These are phyloP conservation scores for Tortricodes alternella DNA, from an alignment of 2,888 invertebrate genomes.

Conservation along the genomic window DNA sequence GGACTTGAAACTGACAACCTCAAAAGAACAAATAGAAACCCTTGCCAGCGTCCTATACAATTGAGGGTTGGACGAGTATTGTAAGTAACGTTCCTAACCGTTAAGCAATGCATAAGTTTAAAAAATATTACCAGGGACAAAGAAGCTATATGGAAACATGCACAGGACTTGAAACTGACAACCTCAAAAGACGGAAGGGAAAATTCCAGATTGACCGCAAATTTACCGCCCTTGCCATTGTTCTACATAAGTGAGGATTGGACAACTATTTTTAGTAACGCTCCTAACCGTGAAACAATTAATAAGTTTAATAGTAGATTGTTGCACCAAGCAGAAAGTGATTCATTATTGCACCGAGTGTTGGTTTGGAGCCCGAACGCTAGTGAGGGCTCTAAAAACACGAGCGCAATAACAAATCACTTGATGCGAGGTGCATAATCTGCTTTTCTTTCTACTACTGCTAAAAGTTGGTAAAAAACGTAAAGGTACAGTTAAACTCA, in stretches of 20 bases:
- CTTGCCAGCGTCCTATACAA: not conserved
- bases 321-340: too few species aligned
- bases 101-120: not conserved
- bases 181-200: not conserved
- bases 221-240: not conserved
- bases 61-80: not conserved
- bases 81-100: not conserved
- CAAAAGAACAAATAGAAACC: not conserved
- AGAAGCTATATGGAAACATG: not conserved
- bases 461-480: too few species aligned
- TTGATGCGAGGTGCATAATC: too few species aligned
- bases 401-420: too few species aligned
- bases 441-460: too few species aligned
- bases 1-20: not conserved
- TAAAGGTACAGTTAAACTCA: too few species aligned
- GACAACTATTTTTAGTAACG: not conserved
- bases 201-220: not conserved
- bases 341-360: too few species aligned
- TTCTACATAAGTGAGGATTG: not conserved
- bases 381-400: too few species aligned
- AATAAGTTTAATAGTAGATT: not conserved
- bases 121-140: too few species aligned
- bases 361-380: too few species aligned
- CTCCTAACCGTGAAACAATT: not conserved
- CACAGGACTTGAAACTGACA: not conserved